phyloP scores from a whole-genome alignment of 1,140 invertebrate species.

The Odontomachus brunneus region DNA sequence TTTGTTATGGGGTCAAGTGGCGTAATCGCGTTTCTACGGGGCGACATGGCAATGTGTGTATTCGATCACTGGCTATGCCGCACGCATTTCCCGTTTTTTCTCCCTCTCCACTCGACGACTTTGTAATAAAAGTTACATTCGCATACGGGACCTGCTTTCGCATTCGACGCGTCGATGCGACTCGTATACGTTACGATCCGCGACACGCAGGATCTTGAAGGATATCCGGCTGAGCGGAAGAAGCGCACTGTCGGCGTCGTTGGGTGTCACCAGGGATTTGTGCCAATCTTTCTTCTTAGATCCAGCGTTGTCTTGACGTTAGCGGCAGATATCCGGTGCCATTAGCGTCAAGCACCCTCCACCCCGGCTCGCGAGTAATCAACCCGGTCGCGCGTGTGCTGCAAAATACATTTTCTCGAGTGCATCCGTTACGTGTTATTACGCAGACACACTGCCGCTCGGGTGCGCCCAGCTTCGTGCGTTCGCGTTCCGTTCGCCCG shows the following conservation, averaged over 20 bases:
- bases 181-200: conserved; percentile 25
- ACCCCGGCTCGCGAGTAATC: neutral
- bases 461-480: neutral
- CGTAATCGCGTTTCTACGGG: neutral
- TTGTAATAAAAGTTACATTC: neutral
- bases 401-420: conserved; percentile 18
- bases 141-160: conserved; percentile 9
- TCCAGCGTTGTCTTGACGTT: conserved; percentile 27
- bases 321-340: conserved; percentile 22
- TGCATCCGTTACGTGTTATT: conserved; percentile 18
- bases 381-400: neutral
- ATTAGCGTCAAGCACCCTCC: conserved; percentile 31
- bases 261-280: conserved; percentile 45
- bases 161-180: conserved; percentile 25
- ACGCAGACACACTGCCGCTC: neutral
- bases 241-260: conserved; percentile 7
- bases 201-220: conserved; percentile 44
- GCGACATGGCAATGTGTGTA: neutral
- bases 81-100: no score
- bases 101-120: no score
- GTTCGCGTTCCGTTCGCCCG: neutral
- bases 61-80: no score
- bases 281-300: conserved; percentile 38
- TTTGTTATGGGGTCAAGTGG: neutral
- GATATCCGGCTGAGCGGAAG: conserved; percentile 22